Conservation (phyloP, 2,797 vertebrate species). For the Microctenopoma stevenorrisi region DNA sequence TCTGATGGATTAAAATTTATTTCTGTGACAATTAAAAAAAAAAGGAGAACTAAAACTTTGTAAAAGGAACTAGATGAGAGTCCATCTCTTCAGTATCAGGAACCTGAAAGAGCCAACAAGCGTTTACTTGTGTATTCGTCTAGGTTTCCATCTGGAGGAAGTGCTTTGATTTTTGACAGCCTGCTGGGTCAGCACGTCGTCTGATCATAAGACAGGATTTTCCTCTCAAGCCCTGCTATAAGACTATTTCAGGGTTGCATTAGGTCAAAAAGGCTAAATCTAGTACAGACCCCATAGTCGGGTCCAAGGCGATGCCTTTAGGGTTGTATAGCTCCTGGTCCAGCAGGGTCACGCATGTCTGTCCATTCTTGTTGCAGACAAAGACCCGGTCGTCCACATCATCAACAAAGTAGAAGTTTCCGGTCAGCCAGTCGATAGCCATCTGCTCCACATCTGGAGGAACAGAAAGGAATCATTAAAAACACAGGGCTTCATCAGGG, state of each 20-base stretch:
- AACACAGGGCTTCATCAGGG: slow-evolving; percentile 4
- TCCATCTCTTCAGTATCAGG: slow-evolving; percentile 34
- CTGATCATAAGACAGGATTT: slow-evolving; percentile 60
- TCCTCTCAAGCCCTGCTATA: slow-evolving; percentile 39
- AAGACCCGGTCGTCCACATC: slow-evolving; percentile 96
- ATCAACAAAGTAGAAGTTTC: slow-evolving; percentile 99
- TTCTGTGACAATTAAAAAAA: slow-evolving; percentile 1
- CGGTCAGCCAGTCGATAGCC: slow-evolving; percentile 98
- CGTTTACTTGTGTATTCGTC: slow-evolving; percentile 31
- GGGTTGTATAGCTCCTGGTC: slow-evolving; percentile 96
- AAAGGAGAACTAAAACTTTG: slow-evolving; percentile 57
- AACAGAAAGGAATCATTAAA: slow-evolving; percentile 23
- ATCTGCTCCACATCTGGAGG: slow-evolving; percentile 94
- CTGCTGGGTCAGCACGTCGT: slow-evolving; percentile 60
- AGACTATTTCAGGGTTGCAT: slow-evolving; percentile 7
- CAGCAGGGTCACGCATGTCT: slow-evolving; percentile 94
- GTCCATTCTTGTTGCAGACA: slow-evolving; percentile 93
- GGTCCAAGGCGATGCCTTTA: slow-evolving; percentile 95
- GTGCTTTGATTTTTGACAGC: slow-evolving; percentile 39
- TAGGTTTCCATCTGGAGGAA: slow-evolving; percentile 51
- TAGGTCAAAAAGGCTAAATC: slow-evolving; percentile 36
- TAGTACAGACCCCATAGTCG: slow-evolving; percentile 91
- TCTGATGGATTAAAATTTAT: slow-evolving; percentile 1
- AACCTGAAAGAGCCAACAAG: slow-evolving; percentile 41
- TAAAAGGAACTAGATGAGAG: slow-evolving; percentile 52